These are phyloP conservation scores for Bactericera cockerelli DNA, from an alignment of 1,140 invertebrate species.

Conservation along the genomic window DNA sequence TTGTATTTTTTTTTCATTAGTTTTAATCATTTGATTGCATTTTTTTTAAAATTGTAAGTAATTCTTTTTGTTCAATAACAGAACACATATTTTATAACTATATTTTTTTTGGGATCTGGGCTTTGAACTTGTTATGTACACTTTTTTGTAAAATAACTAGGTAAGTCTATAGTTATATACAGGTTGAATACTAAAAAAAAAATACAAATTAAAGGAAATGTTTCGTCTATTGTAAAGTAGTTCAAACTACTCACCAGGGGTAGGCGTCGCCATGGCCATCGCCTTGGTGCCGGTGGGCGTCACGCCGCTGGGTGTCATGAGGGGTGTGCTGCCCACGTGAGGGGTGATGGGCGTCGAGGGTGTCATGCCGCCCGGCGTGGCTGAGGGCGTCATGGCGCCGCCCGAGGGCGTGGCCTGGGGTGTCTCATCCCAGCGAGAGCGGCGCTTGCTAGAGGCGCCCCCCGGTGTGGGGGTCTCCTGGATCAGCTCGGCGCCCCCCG, in stretches of 20 bases:
- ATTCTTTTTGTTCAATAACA: too few species aligned
- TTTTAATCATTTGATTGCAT: too few species aligned
- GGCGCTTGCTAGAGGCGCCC: conserved; percentile 78
- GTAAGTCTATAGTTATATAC: too few species aligned
- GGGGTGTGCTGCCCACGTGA: conserved; percentile 39
- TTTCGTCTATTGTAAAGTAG: too few species aligned
- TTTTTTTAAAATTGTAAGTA: too few species aligned
- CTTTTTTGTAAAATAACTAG: too few species aligned
- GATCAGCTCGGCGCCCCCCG: conserved; percentile 58
- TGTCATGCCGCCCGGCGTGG: conserved; percentile 42
- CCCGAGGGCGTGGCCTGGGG: conserved; percentile 44
- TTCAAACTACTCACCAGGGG: conserved; percentile 52
- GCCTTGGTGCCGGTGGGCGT: conserved; percentile 94
- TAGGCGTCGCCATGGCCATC: conserved; percentile 95
- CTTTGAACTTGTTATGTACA: too few species aligned
- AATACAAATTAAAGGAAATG: too few species aligned
- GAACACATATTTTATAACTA: too few species aligned
- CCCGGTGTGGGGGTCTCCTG: conserved; percentile 70
- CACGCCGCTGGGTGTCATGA: conserved; percentile 41
- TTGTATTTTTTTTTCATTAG: too few species aligned
- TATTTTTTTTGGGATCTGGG: too few species aligned
- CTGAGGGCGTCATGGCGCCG: conserved; percentile 42
- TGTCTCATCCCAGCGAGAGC: conserved; percentile 96
- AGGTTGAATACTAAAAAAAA: too few species aligned
- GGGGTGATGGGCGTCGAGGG: conserved; percentile 54